A percentile compares a stretch with the other conserved stretches of the same genome.
These are phyloP conservation scores for Metellina segmentata DNA, from an alignment of 2,888 invertebrate genomes.

Conservation along the genomic window DNA sequence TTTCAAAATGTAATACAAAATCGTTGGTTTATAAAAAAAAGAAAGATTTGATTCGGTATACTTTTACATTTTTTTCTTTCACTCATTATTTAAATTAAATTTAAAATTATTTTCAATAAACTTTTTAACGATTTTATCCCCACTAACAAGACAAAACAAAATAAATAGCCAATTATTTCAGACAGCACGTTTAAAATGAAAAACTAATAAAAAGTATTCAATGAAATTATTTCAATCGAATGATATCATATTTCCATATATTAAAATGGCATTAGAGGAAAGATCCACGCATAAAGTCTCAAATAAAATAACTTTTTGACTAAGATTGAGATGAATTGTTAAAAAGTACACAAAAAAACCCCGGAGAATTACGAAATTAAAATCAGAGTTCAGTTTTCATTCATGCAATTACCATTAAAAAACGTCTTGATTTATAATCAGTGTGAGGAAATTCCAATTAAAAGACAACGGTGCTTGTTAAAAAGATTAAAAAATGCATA, in stretches of 20 bases:
- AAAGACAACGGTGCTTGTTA: background rate
- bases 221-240: background rate
- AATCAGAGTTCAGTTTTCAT: background rate
- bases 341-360: background rate
- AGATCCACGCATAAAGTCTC: background rate
- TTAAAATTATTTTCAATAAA: too few species aligned
- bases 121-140: too few species aligned
- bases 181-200: too few species aligned
- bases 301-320: background rate
- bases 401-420: background rate
- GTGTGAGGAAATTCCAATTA: slow-evolving; percentile 8
- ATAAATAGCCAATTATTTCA: too few species aligned
- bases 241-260: background rate
- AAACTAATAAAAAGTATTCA: background rate
- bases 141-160: too few species aligned
- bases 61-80: too few species aligned
- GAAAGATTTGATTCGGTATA: too few species aligned
- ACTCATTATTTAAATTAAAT: too few species aligned
- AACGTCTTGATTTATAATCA: slow-evolving; percentile 4
- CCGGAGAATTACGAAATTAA: slow-evolving; percentile 1
- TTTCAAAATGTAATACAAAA: too few species aligned
- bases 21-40: too few species aligned
- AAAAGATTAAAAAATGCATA: slow-evolving; percentile 5
- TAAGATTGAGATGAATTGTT: background rate
- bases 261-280: background rate